phyloP scores from a whole-genome alignment of 2,797 vertebrate species.

The Sebastes matsubarae region DNA sequence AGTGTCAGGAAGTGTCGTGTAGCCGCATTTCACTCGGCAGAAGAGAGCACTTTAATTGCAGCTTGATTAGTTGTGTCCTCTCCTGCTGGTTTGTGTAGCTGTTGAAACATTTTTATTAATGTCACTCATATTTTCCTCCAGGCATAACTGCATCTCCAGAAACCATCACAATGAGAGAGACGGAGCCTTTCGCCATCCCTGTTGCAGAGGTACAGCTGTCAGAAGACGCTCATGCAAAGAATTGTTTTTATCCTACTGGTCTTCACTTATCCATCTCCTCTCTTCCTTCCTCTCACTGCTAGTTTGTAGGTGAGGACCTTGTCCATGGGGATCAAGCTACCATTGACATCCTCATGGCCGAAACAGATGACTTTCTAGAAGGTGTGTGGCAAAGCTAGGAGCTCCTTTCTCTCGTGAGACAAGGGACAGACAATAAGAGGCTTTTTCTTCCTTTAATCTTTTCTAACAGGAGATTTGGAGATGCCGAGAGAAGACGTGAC shows the following conservation, averaged over 20 bases:
- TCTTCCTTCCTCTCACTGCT: background rate
- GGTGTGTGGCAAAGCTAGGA: slow-evolving; percentile 40
- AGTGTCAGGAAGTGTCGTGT: slow-evolving; percentile 1
- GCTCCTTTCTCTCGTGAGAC: background rate
- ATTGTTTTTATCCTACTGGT: background rate
- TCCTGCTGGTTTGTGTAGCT: background rate
- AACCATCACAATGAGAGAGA: slow-evolving; percentile 76
- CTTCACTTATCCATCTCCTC: background rate
- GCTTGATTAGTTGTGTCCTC: slow-evolving; percentile 21
- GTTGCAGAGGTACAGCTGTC: slow-evolving; percentile 48
- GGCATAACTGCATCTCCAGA: slow-evolving; percentile 74
- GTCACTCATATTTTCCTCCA: slow-evolving; percentile 25
- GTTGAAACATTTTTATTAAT: background rate
- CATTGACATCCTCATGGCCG: slow-evolving; percentile 69
- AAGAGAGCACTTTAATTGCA: slow-evolving; percentile 7
- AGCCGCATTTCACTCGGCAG: background rate
- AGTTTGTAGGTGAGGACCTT: slow-evolving; percentile 81
- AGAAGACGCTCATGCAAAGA: background rate
- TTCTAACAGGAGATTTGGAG: slow-evolving; percentile 31
- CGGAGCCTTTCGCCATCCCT: slow-evolving; percentile 22
- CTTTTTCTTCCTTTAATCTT: background rate
- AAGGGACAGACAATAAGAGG: background rate
- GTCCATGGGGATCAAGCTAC: slow-evolving; percentile 40
- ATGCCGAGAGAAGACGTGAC: slow-evolving; percentile 10
- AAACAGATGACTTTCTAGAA: slow-evolving; percentile 68